These are phyloP conservation scores for Platycheirus albimanus DNA, from an alignment of 2,888 invertebrate genomes.

Conservation along the genomic window DNA sequence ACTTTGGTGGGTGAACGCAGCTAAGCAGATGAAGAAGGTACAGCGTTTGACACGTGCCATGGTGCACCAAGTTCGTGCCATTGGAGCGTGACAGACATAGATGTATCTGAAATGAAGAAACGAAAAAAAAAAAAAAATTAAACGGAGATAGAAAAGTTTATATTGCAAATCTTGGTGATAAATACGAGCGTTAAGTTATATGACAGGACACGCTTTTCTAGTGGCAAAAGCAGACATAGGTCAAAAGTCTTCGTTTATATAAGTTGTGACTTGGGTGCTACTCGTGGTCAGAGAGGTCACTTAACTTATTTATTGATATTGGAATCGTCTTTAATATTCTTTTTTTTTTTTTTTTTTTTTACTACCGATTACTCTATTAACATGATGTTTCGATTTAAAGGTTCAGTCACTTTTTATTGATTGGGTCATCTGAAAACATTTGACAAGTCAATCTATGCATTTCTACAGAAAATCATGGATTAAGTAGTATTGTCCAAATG, in stretches of 20 bases:
- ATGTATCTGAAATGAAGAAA: constrained; percentile 85
- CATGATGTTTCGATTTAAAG: too few relatives aligned
- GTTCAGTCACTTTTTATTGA: background rate
- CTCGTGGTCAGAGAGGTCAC: background rate
- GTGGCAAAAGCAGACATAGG: background rate
- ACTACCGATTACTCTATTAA: too few relatives aligned
- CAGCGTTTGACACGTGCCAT: constrained; percentile 90
- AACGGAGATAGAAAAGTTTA: background rate
- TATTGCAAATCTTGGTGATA: constrained; percentile 20
- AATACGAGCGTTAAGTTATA: background rate
- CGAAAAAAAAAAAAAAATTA: constrained; percentile 14
- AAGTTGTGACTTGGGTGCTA: background rate
- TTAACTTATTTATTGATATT: background rate
- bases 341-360: too few relatives aligned
- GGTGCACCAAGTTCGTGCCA: constrained; percentile 91
- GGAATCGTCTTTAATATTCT: background rate
- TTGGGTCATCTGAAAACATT: too few relatives aligned
- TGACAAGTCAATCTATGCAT: too few relatives aligned
- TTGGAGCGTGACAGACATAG: constrained; percentile 96
- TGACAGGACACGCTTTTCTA: background rate
- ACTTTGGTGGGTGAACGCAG: constrained; percentile 92
- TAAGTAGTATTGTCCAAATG: too few relatives aligned
- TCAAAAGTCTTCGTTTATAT: background rate
- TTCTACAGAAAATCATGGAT: too few relatives aligned
- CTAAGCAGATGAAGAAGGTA: constrained; percentile 89